A percentile compares a stretch with the other conserved stretches of the same genome.
phyloP scores from a whole-genome alignment of 1,140 invertebrate genomes.

The Cylas formicarius region DNA sequence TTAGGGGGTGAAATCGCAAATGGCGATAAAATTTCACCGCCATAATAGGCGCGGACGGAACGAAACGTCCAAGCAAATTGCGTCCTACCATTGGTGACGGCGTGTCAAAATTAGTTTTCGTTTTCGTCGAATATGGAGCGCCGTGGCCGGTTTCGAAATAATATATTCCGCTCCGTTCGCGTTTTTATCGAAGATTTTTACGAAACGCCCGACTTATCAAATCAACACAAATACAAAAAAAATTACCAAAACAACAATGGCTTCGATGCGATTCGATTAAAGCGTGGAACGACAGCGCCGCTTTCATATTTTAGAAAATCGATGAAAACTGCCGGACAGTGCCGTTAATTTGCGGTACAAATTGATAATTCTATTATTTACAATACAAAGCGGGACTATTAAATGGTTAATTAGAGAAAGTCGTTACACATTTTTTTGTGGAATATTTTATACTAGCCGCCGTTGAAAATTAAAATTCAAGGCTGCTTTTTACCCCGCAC shows the following conservation, averaged over 20 bases:
- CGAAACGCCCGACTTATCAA: not conserved
- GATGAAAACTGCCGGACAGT: not conserved
- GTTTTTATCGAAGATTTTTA: no score
- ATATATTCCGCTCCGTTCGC: no score
- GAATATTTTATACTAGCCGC: not conserved
- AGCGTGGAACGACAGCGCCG: not conserved
- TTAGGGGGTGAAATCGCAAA: no score
- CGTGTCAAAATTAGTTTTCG: no score
- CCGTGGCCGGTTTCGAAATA: no score
- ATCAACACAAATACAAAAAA: not conserved
- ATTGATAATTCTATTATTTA: constrained; percentile 3
- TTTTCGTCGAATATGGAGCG: no score
- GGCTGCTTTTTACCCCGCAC: not conserved
- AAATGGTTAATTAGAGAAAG: constrained; percentile 13
- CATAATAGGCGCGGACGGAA: no score
- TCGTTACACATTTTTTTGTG: not conserved
- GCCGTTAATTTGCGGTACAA: constrained; percentile 1
- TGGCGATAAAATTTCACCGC: no score
- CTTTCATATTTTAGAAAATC: not conserved
- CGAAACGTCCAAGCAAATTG: no score
- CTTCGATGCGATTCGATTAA: not conserved
- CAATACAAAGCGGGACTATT: not conserved
- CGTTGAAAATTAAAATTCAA: not conserved
- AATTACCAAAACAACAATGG: constrained; percentile 1
- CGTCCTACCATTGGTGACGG: no score